Evolutionary conservation across 2,888 invertebrate species (phyloP).

Genomic region (Lathronympha strigana): DNA sequence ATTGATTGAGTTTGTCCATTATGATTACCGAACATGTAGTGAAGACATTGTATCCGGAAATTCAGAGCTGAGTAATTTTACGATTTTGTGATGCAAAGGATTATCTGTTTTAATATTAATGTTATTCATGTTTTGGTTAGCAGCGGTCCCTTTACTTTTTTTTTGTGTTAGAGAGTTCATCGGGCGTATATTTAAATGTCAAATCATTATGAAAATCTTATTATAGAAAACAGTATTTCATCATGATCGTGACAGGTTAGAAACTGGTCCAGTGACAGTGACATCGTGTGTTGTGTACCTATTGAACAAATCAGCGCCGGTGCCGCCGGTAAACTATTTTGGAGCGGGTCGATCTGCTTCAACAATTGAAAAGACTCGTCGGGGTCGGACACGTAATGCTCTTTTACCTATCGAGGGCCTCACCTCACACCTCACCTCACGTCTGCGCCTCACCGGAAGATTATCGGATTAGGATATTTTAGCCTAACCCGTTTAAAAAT

Average conservation of each 20-base stretch:
- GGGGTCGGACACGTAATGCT: neutral
- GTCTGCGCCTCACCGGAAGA: constrained; percentile 61
- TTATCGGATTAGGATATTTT: constrained; percentile 76
- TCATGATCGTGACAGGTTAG: constrained; percentile 61
- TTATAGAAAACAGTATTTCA: constrained; percentile 70
- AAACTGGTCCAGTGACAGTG: constrained; percentile 62
- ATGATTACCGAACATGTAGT: constrained; percentile 57
- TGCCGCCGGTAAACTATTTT: constrained; percentile 66
- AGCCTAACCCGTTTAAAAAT: constrained; percentile 77
- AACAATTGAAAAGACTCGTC: constrained; percentile 26
- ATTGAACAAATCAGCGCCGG: constrained; percentile 64
- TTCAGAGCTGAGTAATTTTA: constrained; percentile 15
- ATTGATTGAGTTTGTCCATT: constrained; percentile 78
- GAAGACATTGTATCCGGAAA: constrained; percentile 37
- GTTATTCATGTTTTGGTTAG: neutral
- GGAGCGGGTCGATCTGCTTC: constrained; percentile 56
- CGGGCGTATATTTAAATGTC: constrained; percentile 16
- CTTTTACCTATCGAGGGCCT: constrained; percentile 17
- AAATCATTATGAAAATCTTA: constrained; percentile 65
- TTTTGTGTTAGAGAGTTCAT: neutral
- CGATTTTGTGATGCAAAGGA: constrained; percentile 14
- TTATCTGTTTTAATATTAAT: neutral
- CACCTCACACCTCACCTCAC: constrained; percentile 50
- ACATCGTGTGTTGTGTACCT: constrained; percentile 62
- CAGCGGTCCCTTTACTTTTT: neutral